Percentiles rank a stretch among this genome's conserved stretches.
Evolutionary conservation across 1,140 invertebrate species (phyloP).

Genomic region (Danaus melanippus): DNA sequence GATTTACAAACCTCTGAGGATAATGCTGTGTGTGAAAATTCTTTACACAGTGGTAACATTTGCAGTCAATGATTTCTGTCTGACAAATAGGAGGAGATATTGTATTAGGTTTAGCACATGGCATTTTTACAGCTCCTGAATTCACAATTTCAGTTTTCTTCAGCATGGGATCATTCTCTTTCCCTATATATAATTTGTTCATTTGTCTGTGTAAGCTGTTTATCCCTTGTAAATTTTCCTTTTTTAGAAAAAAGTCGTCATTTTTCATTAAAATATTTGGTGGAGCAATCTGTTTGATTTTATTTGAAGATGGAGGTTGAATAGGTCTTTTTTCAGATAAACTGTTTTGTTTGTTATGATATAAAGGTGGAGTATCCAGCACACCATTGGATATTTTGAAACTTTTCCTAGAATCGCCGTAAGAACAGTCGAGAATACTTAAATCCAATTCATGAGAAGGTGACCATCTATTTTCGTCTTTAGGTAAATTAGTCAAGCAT

Average conservation of each 20-base stretch:
- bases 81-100: too few species aligned
- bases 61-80: constrained; percentile 22
- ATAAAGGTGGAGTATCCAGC: too few species aligned
- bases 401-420: constrained; percentile 21
- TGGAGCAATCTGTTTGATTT: constrained; percentile 10
- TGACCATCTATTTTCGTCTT: constrained; percentile 22
- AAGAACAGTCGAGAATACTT: constrained; percentile 47
- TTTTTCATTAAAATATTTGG: constrained; percentile 35
- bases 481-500: constrained; percentile 19
- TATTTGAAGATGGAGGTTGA: too few species aligned
- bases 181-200: constrained; percentile 31
- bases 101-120: too few species aligned
- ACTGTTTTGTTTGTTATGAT: too few species aligned
- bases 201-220: constrained; percentile 31
- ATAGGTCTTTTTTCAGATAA: too few species aligned
- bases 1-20: too few species aligned
- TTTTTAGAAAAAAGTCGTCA: constrained; percentile 51
- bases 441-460: constrained; percentile 56
- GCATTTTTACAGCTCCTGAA: constrained; percentile 12
- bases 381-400: background rate
- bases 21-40: constrained; percentile 5
- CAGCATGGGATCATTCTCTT: constrained; percentile 42
- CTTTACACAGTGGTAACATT: constrained; percentile 41
- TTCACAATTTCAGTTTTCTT: constrained; percentile 41
- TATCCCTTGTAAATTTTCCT: constrained; percentile 34